Evolutionary conservation across 2,888 invertebrate genomes (phyloP).

Genomic region (Apamea monoglypha): DNA sequence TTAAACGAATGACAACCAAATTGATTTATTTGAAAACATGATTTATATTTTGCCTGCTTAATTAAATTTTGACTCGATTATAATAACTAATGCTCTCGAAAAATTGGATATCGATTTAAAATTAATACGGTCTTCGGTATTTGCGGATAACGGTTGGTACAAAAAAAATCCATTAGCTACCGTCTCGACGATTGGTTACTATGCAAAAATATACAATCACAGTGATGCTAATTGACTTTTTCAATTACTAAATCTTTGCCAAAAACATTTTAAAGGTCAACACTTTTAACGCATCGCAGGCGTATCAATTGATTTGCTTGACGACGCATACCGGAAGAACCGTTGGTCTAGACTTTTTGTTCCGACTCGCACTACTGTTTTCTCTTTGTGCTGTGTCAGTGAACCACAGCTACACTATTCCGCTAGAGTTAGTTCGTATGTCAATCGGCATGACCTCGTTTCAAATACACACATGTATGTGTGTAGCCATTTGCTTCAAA

Average conservation of each 20-base stretch:
- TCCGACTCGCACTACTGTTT: conserved; percentile 57
- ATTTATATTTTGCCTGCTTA: conserved; percentile 13
- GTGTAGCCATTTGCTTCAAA: conserved; percentile 56
- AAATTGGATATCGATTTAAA: conserved; percentile 4
- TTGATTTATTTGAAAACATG: conserved; percentile 23
- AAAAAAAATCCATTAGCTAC: conserved; percentile 3
- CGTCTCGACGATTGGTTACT: neutral
- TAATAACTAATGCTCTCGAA: neutral
- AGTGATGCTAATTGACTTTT: conserved; percentile 16
- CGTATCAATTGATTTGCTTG: conserved; percentile 59
- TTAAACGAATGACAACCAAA: conserved; percentile 10
- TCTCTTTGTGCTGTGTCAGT: conserved; percentile 66
- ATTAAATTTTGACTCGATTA: conserved; percentile 19
- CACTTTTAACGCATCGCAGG: conserved; percentile 29
- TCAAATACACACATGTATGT: conserved; percentile 53
- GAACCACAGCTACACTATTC: conserved; percentile 61
- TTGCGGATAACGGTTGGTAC: conserved; percentile 2
- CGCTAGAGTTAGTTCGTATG: conserved; percentile 64
- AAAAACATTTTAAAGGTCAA: conserved; percentile 43
- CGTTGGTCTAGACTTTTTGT: conserved; percentile 58
- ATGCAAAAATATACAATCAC: conserved; percentile 24
- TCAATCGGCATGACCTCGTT: conserved; percentile 72
- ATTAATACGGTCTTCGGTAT: neutral
- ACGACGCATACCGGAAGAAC: conserved; percentile 51
- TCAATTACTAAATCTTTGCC: conserved; percentile 27